Evolutionary conservation across 1,140 invertebrate genomes (phyloP).

Genomic region (Zaprionus tsacasi): DNA sequence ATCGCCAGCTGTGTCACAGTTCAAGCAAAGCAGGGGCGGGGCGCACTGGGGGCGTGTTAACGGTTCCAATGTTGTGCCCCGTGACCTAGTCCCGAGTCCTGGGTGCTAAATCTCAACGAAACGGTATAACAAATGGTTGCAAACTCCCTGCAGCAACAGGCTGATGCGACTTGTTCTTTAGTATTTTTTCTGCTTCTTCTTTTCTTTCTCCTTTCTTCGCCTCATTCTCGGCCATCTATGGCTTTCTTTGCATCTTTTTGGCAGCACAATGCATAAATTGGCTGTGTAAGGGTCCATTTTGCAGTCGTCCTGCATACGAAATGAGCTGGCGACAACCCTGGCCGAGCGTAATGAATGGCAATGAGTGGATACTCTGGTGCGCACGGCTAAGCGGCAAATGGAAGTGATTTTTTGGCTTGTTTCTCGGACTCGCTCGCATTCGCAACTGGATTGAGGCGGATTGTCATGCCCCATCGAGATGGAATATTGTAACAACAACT

Average conservation of each 20-base stretch:
- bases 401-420: slow-evolving; percentile 36
- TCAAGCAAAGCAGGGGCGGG: no score
- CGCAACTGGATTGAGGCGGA: not conserved
- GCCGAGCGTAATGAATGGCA: slow-evolving; percentile 22
- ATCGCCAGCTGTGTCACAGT: slow-evolving; percentile 56
- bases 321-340: slow-evolving; percentile 40
- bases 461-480: slow-evolving; percentile 1
- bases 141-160: slow-evolving; percentile 47
- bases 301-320: slow-evolving; percentile 61
- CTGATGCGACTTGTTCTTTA: slow-evolving; percentile 39
- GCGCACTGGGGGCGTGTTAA: slow-evolving; percentile 19
- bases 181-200: not conserved
- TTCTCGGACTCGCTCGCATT: no score
- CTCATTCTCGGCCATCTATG: not conserved
- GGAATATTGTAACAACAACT: slow-evolving; percentile 32
- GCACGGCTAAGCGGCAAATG: slow-evolving; percentile 42
- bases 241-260: slow-evolving; percentile 44
- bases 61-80: slow-evolving; percentile 32
- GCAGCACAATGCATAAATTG: slow-evolving; percentile 67
- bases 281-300: slow-evolving; percentile 50
- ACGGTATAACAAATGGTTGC: slow-evolving; percentile 20
- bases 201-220: not conserved
- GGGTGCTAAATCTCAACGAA: not conserved
- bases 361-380: slow-evolving; percentile 41
- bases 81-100: slow-evolving; percentile 34